Evolutionary conservation across 2,113 vertebrate genomes (phyloP), one percentile per base, ranked within the genome.

Genomic region (Sylvia atricapilla): DNA sequence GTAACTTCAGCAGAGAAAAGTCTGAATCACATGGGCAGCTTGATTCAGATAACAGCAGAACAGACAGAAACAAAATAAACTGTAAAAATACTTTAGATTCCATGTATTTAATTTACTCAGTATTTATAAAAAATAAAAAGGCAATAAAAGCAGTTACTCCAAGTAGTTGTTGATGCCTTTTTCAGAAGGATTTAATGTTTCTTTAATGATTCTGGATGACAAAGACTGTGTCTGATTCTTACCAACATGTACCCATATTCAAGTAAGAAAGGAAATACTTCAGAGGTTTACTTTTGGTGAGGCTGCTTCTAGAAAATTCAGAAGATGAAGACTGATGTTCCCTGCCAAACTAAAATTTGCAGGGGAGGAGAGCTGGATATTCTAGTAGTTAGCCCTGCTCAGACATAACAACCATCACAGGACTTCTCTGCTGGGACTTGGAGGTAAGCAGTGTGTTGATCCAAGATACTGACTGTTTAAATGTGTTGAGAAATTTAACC

Each of bases 361-460:
- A 70, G 67, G 23, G 50, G 33, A 91, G 82, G 72, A 67, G 47
- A 85, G 84, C 89, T 83, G 87, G 67, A 67, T 86, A 80, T 86
- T 83, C 22, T 77, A 85, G 79, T 67, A 66, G 81, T 80, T 88
- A 77, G 76, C 87, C 35, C 41, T 4, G 2, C 60, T 93, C 79
- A 95, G 79, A 85, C 93, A 86, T 55, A 95, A 84, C 80, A 95
- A 93, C 87, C 0, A 2, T 86, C 85, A 88, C 1, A 74, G 47
- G 59, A 52, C 90, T 84, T 80, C 55, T 94, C 87, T 77, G 15
- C 84, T 94, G 96, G 87, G 85, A 86, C 82, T 81, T 11, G 4
- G 55, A 96, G 94, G 93, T 96, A 95, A 94, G 90, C 79, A 11
- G 59, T 28, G 73, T 95, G 94, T 75, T 91, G 91, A 92, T 90